phyloP scores from a whole-genome alignment of 53 echinoderm and acorn worm genomes.

The Glandiceps talaboti region DNA sequence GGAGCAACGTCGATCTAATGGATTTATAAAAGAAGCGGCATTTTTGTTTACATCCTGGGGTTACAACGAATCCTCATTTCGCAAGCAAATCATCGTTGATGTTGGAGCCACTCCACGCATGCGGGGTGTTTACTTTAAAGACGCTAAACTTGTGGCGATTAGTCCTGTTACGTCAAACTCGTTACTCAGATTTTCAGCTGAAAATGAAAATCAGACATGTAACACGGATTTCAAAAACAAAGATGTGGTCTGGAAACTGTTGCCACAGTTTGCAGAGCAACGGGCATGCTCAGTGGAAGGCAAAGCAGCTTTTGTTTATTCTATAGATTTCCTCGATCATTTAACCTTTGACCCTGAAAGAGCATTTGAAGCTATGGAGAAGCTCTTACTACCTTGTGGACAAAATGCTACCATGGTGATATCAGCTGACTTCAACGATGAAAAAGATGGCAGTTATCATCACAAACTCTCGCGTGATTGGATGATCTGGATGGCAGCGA shows the following conservation, averaged over 20 bases:
- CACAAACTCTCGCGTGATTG: background rate
- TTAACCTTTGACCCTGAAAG: background rate
- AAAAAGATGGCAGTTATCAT: background rate
- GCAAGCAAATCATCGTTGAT: background rate
- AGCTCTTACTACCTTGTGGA: background rate
- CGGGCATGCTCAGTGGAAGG: background rate
- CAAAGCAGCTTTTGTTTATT: background rate
- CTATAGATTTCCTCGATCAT: background rate
- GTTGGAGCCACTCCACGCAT: background rate
- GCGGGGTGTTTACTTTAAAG: background rate
- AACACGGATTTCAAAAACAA: background rate
- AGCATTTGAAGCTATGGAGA: background rate
- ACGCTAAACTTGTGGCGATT: background rate
- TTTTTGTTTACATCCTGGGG: background rate
- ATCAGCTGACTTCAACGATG: background rate
- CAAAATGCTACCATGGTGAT: background rate
- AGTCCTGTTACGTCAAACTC: background rate
- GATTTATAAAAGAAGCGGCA: background rate
- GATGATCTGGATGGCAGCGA: background rate
- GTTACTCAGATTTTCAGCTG: background rate
- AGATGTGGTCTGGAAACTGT: background rate
- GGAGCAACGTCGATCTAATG: background rate
- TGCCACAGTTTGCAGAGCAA: background rate
- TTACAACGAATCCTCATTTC: background rate
- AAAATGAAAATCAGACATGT: background rate